These are phyloP conservation scores for Acestrorhynchus altus DNA, from an alignment of 2,797 vertebrate species.

Conservation along the genomic window DNA sequence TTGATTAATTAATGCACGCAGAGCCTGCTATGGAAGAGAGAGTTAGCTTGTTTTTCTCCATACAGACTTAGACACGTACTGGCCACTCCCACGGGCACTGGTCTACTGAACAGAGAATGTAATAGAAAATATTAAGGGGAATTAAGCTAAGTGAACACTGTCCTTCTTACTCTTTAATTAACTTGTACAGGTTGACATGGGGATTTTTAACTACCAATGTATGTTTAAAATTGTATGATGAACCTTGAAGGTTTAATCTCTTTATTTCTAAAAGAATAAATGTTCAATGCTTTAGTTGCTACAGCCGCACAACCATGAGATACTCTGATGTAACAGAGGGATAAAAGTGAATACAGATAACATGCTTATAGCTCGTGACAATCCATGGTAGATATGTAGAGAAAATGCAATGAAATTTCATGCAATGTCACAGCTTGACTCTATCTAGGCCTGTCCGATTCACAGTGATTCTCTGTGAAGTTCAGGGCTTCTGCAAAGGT, in stretches of 20 bases:
- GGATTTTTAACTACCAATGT: not conserved
- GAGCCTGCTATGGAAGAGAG: conserved; percentile 3
- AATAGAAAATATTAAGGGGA: not conserved
- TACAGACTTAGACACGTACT: too few species aligned
- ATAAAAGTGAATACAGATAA: not conserved
- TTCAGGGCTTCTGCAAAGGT: not conserved
- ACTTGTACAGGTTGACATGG: not conserved
- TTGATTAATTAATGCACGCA: conserved; percentile 48
- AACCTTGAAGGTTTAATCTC: not conserved
- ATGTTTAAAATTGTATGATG: not conserved
- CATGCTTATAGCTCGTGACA: not conserved
- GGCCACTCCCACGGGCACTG: not conserved
- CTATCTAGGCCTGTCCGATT: not conserved
- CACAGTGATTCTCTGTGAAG: not conserved
- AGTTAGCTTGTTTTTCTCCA: conserved; percentile 6
- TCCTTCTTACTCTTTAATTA: not conserved
- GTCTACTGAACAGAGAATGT: not conserved
- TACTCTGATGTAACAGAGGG: not conserved
- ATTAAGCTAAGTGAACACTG: not conserved
- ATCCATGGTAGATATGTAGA: too few species aligned
- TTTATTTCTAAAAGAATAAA: not conserved
- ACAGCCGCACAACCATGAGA: not conserved
- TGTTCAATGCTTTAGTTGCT: not conserved
- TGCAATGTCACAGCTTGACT: not conserved
- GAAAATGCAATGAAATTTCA: not conserved